Conservation (phyloP, 2,113 vertebrate species). For the Gracilinanus agilis region DNA sequence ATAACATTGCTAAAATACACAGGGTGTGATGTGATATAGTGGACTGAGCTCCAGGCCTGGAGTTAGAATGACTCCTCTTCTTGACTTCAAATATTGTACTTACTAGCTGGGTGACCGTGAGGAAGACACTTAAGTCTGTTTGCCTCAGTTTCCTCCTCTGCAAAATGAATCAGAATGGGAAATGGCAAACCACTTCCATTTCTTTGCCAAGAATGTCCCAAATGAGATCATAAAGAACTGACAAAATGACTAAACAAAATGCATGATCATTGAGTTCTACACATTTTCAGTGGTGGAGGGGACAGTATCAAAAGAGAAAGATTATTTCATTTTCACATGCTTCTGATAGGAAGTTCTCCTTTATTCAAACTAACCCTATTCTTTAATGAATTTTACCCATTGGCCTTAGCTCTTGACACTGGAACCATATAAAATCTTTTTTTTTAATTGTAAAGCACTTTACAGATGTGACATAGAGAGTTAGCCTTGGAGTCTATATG, state of each 20-base stretch:
- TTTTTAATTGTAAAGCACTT: conserved; percentile 4
- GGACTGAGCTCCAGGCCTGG: too few species aligned
- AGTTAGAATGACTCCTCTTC: too few species aligned
- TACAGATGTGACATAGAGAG: not conserved
- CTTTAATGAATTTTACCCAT: not conserved
- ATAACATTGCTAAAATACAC: not conserved
- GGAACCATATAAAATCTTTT: not conserved
- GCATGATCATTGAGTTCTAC: not conserved
- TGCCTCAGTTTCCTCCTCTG: too few species aligned
- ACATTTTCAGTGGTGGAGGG: not conserved
- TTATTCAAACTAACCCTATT: not conserved
- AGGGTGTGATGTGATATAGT: too few species aligned
- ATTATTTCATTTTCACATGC: not conserved
- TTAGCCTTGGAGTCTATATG: not conserved
- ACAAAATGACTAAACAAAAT: too few species aligned
- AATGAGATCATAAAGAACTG: too few species aligned
- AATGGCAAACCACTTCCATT: too few species aligned
- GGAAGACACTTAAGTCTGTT: too few species aligned
- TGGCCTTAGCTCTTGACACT: not conserved
- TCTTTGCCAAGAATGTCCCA: too few species aligned
- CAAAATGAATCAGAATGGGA: too few species aligned
- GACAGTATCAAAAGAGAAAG: not conserved
- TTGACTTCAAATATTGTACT: too few species aligned
- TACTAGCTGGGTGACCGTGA: too few species aligned
- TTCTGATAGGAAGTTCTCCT: not conserved